Evolutionary conservation across 2,113 vertebrate species (phyloP).

Genomic region (Xiphorhynchus elegans): DNA sequence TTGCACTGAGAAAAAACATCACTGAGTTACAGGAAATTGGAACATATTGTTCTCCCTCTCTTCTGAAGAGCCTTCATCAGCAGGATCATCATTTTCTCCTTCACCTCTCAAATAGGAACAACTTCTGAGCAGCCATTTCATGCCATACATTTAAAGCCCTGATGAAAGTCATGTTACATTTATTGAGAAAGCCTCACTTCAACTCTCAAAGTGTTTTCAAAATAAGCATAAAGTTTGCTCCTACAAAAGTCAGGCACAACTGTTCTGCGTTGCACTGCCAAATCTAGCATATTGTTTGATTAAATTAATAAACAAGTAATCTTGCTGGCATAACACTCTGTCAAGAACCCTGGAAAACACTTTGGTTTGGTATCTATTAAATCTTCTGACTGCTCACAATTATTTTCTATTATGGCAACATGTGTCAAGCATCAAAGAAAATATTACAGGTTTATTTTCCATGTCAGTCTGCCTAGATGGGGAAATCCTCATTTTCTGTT

Average conservation of each 20-base stretch:
- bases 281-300: not conserved
- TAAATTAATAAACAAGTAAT: not conserved
- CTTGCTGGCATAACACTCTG: not conserved
- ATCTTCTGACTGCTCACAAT: not conserved
- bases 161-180: not conserved
- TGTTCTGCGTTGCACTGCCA: not conserved
- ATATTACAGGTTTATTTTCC: not conserved
- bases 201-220: not conserved
- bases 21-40: not conserved
- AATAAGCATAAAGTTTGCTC: not conserved
- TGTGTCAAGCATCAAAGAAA: not conserved
- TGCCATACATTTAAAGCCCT: not conserved
- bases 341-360: not conserved
- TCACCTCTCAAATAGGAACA: not conserved
- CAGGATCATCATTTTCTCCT: not conserved
- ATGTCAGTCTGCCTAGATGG: not conserved
- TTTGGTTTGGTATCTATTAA: not conserved
- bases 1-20: not conserved
- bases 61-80: not conserved
- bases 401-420: not conserved
- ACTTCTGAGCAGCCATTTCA: not conserved
- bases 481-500: not conserved
- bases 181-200: not conserved
- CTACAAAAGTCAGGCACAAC: not conserved
- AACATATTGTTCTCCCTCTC: not conserved